Conservation (phyloP, 2,113 vertebrate species). For the Caretta caretta region DNA sequence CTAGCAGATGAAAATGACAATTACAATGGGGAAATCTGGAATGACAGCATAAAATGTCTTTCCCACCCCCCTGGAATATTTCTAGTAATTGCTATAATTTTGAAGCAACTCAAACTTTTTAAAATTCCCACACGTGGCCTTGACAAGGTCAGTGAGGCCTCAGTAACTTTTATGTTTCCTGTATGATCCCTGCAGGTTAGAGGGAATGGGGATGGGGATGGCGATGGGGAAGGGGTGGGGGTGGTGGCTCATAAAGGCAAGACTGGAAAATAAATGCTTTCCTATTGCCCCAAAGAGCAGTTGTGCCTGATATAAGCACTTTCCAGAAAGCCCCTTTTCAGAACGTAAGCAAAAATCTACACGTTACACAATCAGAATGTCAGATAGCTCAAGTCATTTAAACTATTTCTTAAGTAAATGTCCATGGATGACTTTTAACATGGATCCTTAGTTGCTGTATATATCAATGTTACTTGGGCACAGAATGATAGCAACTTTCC, state of each 20-base stretch:
- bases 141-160: conserved; percentile 85
- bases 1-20: conserved; percentile 73
- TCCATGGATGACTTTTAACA: not conserved
- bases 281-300: conserved; percentile 57
- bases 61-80: conserved; percentile 88
- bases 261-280: conserved; percentile 71
- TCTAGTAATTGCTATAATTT: conserved; percentile 95
- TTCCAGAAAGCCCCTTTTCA: conserved; percentile 27
- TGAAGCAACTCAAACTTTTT: conserved; percentile 88
- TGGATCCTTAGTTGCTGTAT: not conserved
- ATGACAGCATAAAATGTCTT: conserved; percentile 73
- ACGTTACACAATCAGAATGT: conserved; percentile 33
- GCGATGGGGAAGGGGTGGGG: not conserved
- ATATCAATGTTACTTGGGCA: not conserved
- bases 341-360: conserved; percentile 33
- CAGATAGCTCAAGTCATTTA: not conserved
- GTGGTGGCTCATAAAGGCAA: conserved; percentile 67
- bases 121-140: conserved; percentile 92
- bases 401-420: not conserved
- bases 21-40: conserved; percentile 84
- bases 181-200: conserved; percentile 77
- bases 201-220: conserved; percentile 9
- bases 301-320: conserved; percentile 58
- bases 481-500: accelerated
- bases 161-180: conserved; percentile 79